Evolutionary conservation across 2,797 vertebrate genomes (phyloP), one percentile per base, ranked within the genome.

Genomic region (Harpagifer antarcticus): DNA sequence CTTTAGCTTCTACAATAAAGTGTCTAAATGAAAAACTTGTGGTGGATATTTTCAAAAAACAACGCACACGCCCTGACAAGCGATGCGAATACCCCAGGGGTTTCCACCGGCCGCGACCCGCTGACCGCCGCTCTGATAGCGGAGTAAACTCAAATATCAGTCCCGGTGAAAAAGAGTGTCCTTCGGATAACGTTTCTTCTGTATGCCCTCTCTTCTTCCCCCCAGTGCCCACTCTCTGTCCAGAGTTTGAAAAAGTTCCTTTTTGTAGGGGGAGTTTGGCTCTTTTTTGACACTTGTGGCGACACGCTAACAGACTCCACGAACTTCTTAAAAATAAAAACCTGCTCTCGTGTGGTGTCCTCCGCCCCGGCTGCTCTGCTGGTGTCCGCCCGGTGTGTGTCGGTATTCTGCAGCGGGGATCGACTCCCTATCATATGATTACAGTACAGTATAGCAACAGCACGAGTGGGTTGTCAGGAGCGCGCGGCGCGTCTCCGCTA

Each of bases 381-480:
- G 14, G n/a, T 60, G 76, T 79, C 70, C 67, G 74, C 73, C 82
- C 88, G 75, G 68, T 90, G 85, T 82, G 81, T 82, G 81, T 91
- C 78, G 89, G 73, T 91, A 82, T 90, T 92, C 92, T 82, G 86
- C 86, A 57, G 83, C 84, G 82, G 83, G 83, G 86, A 60, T 77
- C 86, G 78, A 67, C 79, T 85, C 84, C 50, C 88, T 89, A 90
- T 95, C 95, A 95, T 95, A 94, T 95, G 95, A 96, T 92, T 89
- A 92, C 93, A 82, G 88, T 89, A 92, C 93, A 82, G 88, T 89
- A 89, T 16, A 48, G 84, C 84, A 58, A 87, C 85, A 73, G 88
- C 84, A 82, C 87, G 89, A 89, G 87, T 76, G 82, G 81, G 78
- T 70, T 74, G 85, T 13, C 70, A 63, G 40, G 88, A 64, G 61